phyloP scores from a whole-genome alignment of 1,140 invertebrate genomes.

The Trichogramma pretiosum region DNA sequence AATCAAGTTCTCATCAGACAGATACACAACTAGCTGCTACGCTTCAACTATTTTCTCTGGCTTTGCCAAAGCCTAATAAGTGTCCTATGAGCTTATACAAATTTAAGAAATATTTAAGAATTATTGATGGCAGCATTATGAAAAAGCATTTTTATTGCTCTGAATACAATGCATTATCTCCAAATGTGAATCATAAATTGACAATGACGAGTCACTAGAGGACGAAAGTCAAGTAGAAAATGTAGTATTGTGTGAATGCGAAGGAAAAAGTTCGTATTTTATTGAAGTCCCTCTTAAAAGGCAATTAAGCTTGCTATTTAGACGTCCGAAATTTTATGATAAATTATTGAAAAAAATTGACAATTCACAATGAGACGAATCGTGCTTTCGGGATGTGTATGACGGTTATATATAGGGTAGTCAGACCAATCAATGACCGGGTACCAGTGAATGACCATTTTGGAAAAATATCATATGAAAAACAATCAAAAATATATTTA shows the following conservation, averaged over 20 bases:
- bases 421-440: no score
- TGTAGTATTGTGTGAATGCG: neutral
- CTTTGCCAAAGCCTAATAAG: neutral
- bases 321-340: neutral
- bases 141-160: constrained; percentile 2
- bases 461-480: no score
- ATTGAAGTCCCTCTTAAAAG: neutral
- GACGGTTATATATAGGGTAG: no score
- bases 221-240: neutral
- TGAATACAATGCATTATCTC: neutral
- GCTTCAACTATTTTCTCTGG: neutral
- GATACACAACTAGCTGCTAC: neutral
- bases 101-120: neutral
- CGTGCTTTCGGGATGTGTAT: no score
- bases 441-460: no score
- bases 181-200: neutral
- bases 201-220: neutral
- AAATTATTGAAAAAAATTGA: no score
- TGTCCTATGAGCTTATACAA: neutral
- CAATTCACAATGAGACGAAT: no score
- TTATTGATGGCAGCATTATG: neutral
- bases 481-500: no score
- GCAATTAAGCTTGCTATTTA: neutral
- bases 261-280: neutral
- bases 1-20: neutral